A percentile compares a stretch with the other conserved stretches of the same genome.
phyloP scores from a whole-genome alignment of 2,888 invertebrate species.

The Cheilosia soror region DNA sequence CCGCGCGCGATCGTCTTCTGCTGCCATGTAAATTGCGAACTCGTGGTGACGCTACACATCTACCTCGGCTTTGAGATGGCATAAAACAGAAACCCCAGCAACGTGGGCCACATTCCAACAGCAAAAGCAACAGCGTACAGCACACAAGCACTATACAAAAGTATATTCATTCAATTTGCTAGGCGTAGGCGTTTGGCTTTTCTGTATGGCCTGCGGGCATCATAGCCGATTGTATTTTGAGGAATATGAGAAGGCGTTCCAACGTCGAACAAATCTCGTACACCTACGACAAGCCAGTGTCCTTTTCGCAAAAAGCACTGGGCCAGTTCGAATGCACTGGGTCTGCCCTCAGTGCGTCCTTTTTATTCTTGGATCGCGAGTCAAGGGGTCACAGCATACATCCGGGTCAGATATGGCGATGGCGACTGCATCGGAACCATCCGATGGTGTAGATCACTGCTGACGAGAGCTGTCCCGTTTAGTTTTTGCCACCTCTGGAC shows the following conservation, averaged over 20 bases:
- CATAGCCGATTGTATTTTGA: slow-evolving; percentile 73
- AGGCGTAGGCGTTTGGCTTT: slow-evolving; percentile 72
- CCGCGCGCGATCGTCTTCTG: slow-evolving; percentile 50
- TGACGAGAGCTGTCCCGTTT: slow-evolving; percentile 49
- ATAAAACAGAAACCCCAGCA: slow-evolving; percentile 31
- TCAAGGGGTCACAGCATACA: slow-evolving; percentile 63
- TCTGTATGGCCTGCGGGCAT: slow-evolving; percentile 73
- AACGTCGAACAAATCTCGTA: slow-evolving; percentile 74
- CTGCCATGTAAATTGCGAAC: slow-evolving; percentile 66
- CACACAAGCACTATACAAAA: slow-evolving; percentile 52
- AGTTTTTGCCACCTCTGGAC: slow-evolving; percentile 67
- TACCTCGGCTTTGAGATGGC: slow-evolving; percentile 70
- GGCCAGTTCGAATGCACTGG: slow-evolving; percentile 2
- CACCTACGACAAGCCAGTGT: slow-evolving; percentile 74
- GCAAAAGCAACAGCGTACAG: slow-evolving; percentile 1
- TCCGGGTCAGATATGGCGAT: slow-evolving; percentile 67
- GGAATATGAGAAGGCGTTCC: slow-evolving; percentile 74
- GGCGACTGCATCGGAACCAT: slow-evolving; percentile 58
- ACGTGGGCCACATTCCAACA: slow-evolving; percentile 75
- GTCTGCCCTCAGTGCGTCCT: slow-evolving; percentile 2
- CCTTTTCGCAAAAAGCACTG: slow-evolving; percentile 66
- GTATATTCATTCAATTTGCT: slow-evolving; percentile 74
- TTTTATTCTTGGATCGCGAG: slow-evolving; percentile 33
- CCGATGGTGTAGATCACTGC: slow-evolving; percentile 12
- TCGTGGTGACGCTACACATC: slow-evolving; percentile 70